Percentiles rank a stretch among this genome's conserved stretches.
phyloP scores from a whole-genome alignment of 2,797 vertebrate genomes.

The Esox lucius region DNA sequence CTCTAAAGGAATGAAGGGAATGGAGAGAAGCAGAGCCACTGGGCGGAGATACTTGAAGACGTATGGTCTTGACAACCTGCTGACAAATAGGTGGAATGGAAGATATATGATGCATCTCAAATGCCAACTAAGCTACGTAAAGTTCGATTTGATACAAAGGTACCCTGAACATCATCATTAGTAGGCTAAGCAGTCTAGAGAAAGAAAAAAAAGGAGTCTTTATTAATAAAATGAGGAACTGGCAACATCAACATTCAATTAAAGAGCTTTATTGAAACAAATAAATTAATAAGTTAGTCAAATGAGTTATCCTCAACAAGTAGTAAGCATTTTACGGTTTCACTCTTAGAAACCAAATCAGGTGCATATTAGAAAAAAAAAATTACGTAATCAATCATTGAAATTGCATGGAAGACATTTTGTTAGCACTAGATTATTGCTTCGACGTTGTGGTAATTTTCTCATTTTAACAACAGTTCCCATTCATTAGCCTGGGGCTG shows the following conservation, averaged over 20 bases:
- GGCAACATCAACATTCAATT: slow-evolving; percentile 51
- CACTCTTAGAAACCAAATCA: slow-evolving; percentile 62
- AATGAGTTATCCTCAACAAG: slow-evolving; percentile 84
- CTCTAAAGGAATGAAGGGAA: slow-evolving; percentile 22
- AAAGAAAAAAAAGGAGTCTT: not conserved
- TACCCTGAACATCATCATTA: not conserved
- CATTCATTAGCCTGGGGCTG: slow-evolving; percentile 54
- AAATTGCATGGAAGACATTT: slow-evolving; percentile 65
- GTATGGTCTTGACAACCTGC: slow-evolving; percentile 5
- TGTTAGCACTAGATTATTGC: slow-evolving; percentile 69
- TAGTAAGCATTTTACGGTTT: slow-evolving; percentile 56
- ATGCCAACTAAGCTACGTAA: not conserved
- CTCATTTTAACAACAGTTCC: slow-evolving; percentile 58
- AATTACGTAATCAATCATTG: slow-evolving; percentile 51
- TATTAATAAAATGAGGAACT: slow-evolving; percentile 1
- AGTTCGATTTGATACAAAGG: not conserved
- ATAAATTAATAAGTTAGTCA: slow-evolving; percentile 95
- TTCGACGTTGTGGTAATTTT: slow-evolving; percentile 56
- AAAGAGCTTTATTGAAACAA: slow-evolving; percentile 94
- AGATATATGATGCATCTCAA: not conserved
- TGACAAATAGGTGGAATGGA: not conserved
- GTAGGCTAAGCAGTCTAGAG: not conserved
- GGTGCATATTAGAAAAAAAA: slow-evolving; percentile 59
- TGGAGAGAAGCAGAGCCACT: slow-evolving; percentile 25
- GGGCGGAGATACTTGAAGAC: slow-evolving; percentile 23